Base-by-base conservation (phyloP, 2,113 vertebrate species). In the Prionailurus viverrinus region DNA sequence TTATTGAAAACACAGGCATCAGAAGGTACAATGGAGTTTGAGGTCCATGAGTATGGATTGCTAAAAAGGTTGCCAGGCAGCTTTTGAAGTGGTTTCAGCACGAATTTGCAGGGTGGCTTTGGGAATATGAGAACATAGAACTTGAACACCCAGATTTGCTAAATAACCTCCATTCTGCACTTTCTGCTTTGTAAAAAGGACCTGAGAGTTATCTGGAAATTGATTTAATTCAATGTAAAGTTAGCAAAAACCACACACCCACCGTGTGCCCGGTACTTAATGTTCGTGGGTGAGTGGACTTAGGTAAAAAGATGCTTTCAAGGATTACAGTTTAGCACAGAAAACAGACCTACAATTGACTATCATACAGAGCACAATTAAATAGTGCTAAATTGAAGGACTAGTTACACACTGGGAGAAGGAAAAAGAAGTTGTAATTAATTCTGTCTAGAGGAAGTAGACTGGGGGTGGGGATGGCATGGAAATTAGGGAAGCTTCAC, bases 241-340 rank as follows among this genome's bases (percentile, higher is more conserved):
- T 33, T 74, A 74, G 45, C 25, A 53, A 92, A 94, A 63, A 68
- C 3, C 53, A 2, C 36, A 3, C 36, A 33, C 31, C 16, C 41
- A 36, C n/a, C 29, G 0, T 41, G 58, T 63, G 18, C 31, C 83
- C 85, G 68, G 21, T 15, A 58, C 4, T 31, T 68, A 73, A 19
- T 5, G 1, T 71, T 84, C 80, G 4, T 65, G 36, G 39, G 19
- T 78, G 18, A 18, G 25, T 45, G 16, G 7, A 91, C 15, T 51
- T 81, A 61, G 48, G 51, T 69, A 65, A 74, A 93, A 84, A 68
- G 31, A 93, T 65, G 13, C 14, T 89, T 73, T 95, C 31, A 79
- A 51, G 36, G 33, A 63, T 27, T 74, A 76, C 2, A 76, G 0
- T 4, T n/a, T 81, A 89, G 12, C 74, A 86, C 9, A 84, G 48